Base-by-base conservation (phyloP, 1,140 invertebrate species). In the Cotesia glomerata region DNA sequence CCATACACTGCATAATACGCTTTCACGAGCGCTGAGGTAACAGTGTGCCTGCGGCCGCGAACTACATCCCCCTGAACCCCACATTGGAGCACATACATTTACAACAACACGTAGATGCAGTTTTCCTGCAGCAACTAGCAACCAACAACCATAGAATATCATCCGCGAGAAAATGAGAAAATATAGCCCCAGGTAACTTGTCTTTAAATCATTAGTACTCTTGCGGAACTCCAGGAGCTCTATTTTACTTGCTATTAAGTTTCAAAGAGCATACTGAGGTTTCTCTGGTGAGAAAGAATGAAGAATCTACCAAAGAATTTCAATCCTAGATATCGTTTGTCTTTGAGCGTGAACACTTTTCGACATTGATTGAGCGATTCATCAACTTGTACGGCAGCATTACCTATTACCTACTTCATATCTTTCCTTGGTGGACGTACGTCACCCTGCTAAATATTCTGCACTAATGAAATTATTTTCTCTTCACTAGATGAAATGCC, bases 391-490 rank as follows among this genome's bases (percentile, higher is more conserved):
- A 54, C 11, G 11, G 11, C 39, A 45, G 11, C 39, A 11, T 45
- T 54, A 49, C 45, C 45, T 4, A 49, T 49, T 49, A 54, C 52
- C 16, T 16, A n/a, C 3, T 16, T 54, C 13, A 16, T 54, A 14
- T 54, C 52, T n/a, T n/a, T 45, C 2, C 39, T 11, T 45, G 39
- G 39, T 45, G 39, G 7, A 45, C 11, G 11, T 7, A 45, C 39
- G 39, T 45, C 11, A 45, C 39, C 39, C 7, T 45, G 11, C 7
- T 9, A 45, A 45, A 45, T 45, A 45, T 45, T 54, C 52, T 64
- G 9, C 11, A 64, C 11, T n/a, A 65, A 65, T 52, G 16, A 77
- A 77, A 73, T 77, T 76, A 75, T 74, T 70, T 71, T 51, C 63
- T 51, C 49, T 34, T 18, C 51, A 11, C 26, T 3, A 35, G 18